Evolutionary conservation across 2,113 vertebrate species (phyloP).

Genomic region (Ariopsis seemanni): DNA sequence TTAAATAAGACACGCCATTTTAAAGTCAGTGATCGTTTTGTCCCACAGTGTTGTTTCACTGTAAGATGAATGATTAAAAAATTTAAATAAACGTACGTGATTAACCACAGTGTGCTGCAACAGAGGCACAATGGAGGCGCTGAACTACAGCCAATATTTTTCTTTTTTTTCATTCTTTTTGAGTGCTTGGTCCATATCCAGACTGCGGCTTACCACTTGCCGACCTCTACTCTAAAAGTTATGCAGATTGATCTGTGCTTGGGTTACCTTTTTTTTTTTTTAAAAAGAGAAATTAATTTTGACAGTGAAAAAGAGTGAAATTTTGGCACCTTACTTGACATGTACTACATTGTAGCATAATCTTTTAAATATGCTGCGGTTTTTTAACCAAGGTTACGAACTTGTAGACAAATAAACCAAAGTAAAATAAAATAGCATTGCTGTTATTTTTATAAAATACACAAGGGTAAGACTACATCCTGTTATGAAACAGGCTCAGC

Average conservation of each 20-base stretch:
- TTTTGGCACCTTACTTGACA: neutral
- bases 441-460: neutral
- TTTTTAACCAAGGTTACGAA: neutral
- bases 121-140: neutral
- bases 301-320: neutral
- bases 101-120: neutral
- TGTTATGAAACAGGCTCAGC: neutral
- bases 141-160: neutral
- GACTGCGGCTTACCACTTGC: neutral
- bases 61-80: neutral
- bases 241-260: neutral
- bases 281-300: neutral
- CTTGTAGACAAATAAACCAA: neutral
- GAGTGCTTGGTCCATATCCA: neutral
- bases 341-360: neutral
- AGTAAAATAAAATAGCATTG: neutral
- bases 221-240: neutral
- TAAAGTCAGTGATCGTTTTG: neutral
- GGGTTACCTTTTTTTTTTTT: neutral
- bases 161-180: neutral
- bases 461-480: neutral
- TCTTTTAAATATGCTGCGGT: neutral
- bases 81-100: neutral
- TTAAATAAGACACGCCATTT: neutral
- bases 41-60: neutral